Conservation (phyloP, 2,888 invertebrate species). For the Diadegma fenestrale region DNA sequence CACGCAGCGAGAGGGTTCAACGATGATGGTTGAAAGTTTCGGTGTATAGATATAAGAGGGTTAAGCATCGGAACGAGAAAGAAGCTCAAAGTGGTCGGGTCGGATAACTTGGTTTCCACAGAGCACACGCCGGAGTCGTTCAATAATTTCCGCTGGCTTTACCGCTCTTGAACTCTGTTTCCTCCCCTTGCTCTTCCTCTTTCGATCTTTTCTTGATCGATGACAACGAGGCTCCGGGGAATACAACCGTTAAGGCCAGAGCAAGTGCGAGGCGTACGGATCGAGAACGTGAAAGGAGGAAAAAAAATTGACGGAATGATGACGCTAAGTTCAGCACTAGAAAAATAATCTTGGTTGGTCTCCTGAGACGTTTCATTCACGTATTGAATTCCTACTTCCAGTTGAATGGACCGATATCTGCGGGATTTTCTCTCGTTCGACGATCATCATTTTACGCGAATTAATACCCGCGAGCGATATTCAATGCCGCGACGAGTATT, state of each 20-base stretch:
- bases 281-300: neutral
- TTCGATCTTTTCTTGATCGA: conserved; percentile 42
- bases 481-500: neutral
- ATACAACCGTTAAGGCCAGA: conserved; percentile 51
- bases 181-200: conserved; percentile 6
- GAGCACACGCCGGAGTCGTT: conserved; percentile 60
- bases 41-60: conserved; percentile 36
- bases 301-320: conserved; percentile 27
- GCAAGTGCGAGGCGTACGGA: conserved; percentile 6
- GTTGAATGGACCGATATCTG: conserved; percentile 22
- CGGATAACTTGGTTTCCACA: conserved; percentile 69
- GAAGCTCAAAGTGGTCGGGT: conserved; percentile 55
- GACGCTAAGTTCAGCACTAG: conserved; percentile 10
- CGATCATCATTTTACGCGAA: neutral
- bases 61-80: conserved; percentile 29
- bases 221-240: conserved; percentile 50
- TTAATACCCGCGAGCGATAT: neutral
- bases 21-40: neutral
- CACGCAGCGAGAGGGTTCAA: neutral
- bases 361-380: conserved; percentile 39
- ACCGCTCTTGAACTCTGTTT: conserved; percentile 36
- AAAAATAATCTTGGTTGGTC: conserved; percentile 26
- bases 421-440: neutral
- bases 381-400: conserved; percentile 34
- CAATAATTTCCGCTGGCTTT: conserved; percentile 69